These are phyloP conservation scores for Eueides isabella DNA, from an alignment of 1,140 invertebrate genomes.

Conservation along the genomic window DNA sequence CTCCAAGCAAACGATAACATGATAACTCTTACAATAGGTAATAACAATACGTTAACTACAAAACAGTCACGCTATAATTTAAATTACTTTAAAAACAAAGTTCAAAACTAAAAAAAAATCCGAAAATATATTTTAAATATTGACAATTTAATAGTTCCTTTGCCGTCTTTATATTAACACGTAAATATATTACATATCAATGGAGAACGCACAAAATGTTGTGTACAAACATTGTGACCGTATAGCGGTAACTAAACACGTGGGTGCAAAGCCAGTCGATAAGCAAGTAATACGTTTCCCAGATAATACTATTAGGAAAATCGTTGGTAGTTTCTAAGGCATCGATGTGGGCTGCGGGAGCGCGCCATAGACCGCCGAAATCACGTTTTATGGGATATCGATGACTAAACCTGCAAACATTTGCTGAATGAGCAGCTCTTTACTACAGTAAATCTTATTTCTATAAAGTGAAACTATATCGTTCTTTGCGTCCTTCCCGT, in stretches of 20 bases:
- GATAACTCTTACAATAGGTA: too few relatives aligned
- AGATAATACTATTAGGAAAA: slow-evolving; percentile 28
- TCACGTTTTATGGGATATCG: slow-evolving; percentile 17
- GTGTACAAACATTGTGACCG: not conserved
- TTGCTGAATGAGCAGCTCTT: not conserved
- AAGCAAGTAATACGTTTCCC: slow-evolving; percentile 19
- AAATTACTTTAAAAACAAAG: too few relatives aligned
- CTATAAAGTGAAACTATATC: not conserved
- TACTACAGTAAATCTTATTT: slow-evolving; percentile 6
- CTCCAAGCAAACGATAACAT: too few relatives aligned
- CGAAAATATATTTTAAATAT: too few relatives aligned
- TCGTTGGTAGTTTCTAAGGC: slow-evolving; percentile 14
- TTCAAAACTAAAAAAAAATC: too few relatives aligned
- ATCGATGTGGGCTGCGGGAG: slow-evolving; percentile 8
- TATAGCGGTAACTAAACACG: not conserved
- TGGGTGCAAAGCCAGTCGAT: not conserved
- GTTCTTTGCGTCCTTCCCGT: not conserved
- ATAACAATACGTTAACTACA: too few relatives aligned
- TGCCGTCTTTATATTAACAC: not conserved
- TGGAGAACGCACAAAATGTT: not conserved
- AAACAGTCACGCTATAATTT: too few relatives aligned
- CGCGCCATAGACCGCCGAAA: not conserved
- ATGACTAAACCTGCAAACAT: slow-evolving; percentile 4
- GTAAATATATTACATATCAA: not conserved
- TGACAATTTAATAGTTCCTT: not conserved